Evolutionary conservation across 92 coral and sea anemone species (phyloP).

Genomic region (Meandrina meandrites): DNA sequence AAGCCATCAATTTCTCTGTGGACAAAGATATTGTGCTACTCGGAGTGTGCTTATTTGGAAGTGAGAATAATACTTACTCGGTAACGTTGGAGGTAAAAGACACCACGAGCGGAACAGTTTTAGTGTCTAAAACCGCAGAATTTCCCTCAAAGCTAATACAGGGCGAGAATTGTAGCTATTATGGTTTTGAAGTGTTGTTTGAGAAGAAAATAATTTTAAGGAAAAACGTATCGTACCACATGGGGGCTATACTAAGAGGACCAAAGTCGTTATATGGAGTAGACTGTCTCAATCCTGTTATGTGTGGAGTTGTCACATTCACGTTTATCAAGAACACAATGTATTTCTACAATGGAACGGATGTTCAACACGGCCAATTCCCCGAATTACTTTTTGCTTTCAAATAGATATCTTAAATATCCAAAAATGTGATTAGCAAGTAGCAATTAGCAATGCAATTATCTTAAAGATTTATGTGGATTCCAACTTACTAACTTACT

Average conservation of each 20-base stretch:
- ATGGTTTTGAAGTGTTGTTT: constrained; percentile 3
- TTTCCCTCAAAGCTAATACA: background rate
- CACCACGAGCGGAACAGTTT: background rate
- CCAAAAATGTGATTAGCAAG: too few relatives aligned
- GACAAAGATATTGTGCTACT: constrained; percentile 1
- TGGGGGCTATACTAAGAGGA: too few relatives aligned
- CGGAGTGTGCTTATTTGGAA: constrained; percentile 6
- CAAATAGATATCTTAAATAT: too few relatives aligned
- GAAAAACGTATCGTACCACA: too few relatives aligned
- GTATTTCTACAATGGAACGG: too few relatives aligned
- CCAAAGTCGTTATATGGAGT: too few relatives aligned
- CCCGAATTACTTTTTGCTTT: too few relatives aligned
- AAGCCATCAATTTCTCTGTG: background rate
- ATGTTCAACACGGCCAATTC: too few relatives aligned
- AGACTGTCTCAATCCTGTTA: background rate
- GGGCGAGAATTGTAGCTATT: background rate
- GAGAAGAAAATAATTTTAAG: background rate
- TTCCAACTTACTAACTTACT: too few relatives aligned
- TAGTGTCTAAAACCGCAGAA: background rate
- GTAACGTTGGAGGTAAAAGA: background rate
- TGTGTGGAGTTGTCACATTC: background rate
- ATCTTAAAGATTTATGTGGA: too few relatives aligned
- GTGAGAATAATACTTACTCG: background rate
- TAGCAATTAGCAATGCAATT: too few relatives aligned
- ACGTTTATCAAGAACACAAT: background rate